phyloP scores from a whole-genome alignment of 53 echinoderm and acorn worm genomes.

The Luidia sarsii region DNA sequence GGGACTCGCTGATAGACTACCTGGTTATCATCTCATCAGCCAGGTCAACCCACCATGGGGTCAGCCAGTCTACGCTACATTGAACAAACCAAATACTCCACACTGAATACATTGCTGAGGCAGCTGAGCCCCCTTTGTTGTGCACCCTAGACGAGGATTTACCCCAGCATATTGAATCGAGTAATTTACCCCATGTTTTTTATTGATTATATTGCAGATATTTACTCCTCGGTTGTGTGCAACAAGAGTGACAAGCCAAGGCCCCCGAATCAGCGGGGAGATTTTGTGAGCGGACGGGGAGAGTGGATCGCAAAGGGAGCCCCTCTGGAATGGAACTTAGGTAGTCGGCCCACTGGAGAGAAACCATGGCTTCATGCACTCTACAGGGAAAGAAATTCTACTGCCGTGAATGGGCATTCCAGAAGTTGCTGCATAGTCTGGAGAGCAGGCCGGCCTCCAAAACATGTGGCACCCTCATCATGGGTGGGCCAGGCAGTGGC shows the following conservation, averaged over 20 bases:
- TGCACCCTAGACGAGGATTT: constrained; percentile 9
- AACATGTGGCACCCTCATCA: constrained; percentile 98
- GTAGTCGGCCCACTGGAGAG: neutral
- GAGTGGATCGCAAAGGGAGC: neutral
- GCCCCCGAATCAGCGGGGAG: constrained; percentile 28
- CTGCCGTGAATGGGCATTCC: constrained; percentile 99
- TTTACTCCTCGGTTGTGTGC: constrained; percentile 8
- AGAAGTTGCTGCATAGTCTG: constrained; percentile 92
- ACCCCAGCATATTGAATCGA: constrained; percentile 30
- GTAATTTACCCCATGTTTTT: constrained; percentile 45
- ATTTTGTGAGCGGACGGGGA: neutral
- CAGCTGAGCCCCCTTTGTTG: constrained; percentile 9
- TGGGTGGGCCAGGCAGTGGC: constrained; percentile 99
- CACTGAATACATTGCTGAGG: constrained; percentile 7
- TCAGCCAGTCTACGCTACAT: constrained; percentile 25
- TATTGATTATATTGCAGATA: constrained; percentile 51
- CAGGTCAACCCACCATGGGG: constrained; percentile 4
- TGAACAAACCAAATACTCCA: constrained; percentile 37
- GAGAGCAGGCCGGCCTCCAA: constrained; percentile 93
- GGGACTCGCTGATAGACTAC: too few species aligned
- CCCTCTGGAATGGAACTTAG: constrained; percentile 43
- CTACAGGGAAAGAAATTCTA: constrained; percentile 98
- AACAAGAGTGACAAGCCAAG: constrained; percentile 33
- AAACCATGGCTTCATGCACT: constrained; percentile 89
- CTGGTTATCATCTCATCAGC: constrained; percentile 22